These are phyloP conservation scores for Strix aluco DNA, from an alignment of 2,113 vertebrate genomes.

Conservation along the genomic window DNA sequence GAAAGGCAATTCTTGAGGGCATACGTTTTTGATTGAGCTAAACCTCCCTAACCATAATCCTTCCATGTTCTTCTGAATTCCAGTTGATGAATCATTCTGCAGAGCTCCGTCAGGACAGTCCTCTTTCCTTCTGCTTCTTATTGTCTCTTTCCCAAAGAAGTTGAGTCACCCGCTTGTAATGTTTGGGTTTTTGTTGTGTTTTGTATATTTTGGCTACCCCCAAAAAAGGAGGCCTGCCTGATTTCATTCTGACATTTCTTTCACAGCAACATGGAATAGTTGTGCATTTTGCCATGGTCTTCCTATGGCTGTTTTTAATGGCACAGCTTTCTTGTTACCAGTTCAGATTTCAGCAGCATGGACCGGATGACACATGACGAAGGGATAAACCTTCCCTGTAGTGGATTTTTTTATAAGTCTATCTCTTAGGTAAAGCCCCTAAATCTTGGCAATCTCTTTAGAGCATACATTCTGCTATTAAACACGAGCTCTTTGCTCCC, in stretches of 20 bases:
- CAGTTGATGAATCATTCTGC: constrained; percentile 34
- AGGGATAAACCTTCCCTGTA: constrained; percentile 62
- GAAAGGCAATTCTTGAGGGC: not conserved
- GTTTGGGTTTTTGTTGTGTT: constrained; percentile 30
- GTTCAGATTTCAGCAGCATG: constrained; percentile 52
- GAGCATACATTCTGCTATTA: constrained; percentile 51
- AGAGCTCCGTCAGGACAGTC: not conserved
- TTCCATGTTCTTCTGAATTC: constrained; percentile 56
- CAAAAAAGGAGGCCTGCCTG: not conserved
- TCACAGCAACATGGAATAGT: not conserved
- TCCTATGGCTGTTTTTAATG: constrained; percentile 43
- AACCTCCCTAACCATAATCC: constrained; percentile 7
- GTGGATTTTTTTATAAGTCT: constrained; percentile 71
- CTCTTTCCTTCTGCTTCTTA: constrained; percentile 18
- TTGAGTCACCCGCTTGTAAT: constrained; percentile 33
- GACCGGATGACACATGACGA: constrained; percentile 22
- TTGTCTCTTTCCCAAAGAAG: constrained; percentile 30
- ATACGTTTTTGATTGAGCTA: constrained; percentile 9
- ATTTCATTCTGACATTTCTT: constrained; percentile 26
- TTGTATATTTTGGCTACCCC: constrained; percentile 33
- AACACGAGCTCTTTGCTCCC: constrained; percentile 67
- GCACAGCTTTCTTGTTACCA: constrained; percentile 63
- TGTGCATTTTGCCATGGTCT: constrained; percentile 11
- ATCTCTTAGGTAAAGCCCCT: constrained; percentile 69
- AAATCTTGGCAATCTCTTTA: constrained; percentile 71